Conservation (phyloP, 92 coral and sea anemone genomes). For the Zoanthus gigantus region DNA sequence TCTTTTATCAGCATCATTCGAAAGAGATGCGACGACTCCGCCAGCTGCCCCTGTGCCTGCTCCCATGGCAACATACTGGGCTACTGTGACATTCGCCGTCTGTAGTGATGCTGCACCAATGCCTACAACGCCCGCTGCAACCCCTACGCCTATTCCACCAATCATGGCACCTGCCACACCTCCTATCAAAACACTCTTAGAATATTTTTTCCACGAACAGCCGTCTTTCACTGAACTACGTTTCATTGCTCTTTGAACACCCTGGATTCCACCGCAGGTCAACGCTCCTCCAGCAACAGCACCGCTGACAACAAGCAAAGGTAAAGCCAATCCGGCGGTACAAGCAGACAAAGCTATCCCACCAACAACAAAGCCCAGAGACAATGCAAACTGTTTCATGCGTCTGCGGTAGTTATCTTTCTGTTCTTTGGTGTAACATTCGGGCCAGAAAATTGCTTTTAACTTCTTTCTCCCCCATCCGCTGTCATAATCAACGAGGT, state of each 20-base stretch:
- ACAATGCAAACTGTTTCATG: slow-evolving; percentile 1
- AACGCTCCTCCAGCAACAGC: slow-evolving; percentile 29
- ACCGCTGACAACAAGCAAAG: slow-evolving; percentile 4
- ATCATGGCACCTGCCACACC: slow-evolving; percentile 32
- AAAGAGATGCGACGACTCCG: slow-evolving; percentile 19
- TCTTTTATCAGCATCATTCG: slow-evolving; percentile 37
- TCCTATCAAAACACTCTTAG: slow-evolving; percentile 39
- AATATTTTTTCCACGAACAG: slow-evolving; percentile 31
- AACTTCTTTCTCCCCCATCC: slow-evolving; percentile 57
- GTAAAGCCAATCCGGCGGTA: slow-evolving; percentile 58
- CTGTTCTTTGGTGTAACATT: slow-evolving; percentile 59
- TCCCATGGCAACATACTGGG: slow-evolving; percentile 39
- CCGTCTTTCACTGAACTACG: slow-evolving; percentile 45
- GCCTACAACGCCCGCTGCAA: slow-evolving; percentile 49
- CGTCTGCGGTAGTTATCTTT: slow-evolving; percentile 17
- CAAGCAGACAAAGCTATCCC: slow-evolving; percentile 5
- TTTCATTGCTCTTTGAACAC: background rate
- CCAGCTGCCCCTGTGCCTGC: slow-evolving; percentile 48
- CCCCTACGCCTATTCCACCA: slow-evolving; percentile 63
- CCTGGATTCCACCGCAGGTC: slow-evolving; percentile 5
- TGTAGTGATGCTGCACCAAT: slow-evolving; percentile 55
- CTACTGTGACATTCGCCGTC: slow-evolving; percentile 13
- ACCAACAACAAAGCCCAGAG: slow-evolving; percentile 26
- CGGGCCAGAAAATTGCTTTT: slow-evolving; percentile 64
- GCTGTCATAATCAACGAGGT: slow-evolving; percentile 57